Percentiles rank a stretch among this genome's conserved stretches.
phyloP scores from a whole-genome alignment of 35 echinoderm and acorn worm genomes.

The Heliocidaris tuberculata region DNA sequence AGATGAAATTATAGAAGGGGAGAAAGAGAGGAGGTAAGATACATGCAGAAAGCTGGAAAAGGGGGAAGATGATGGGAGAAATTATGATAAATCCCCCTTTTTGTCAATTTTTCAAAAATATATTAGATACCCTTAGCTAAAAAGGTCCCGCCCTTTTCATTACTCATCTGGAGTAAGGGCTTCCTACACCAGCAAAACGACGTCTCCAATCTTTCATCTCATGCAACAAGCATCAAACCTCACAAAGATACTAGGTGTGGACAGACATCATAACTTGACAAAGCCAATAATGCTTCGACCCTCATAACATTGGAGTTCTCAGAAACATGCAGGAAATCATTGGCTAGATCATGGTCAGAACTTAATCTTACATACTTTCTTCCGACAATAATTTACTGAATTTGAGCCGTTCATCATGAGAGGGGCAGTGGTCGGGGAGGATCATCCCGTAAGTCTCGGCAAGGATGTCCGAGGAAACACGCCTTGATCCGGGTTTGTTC shows the following conservation, averaged over 20 bases:
- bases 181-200: no score
- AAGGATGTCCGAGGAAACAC: neutral
- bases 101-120: no score
- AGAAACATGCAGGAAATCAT: slow-evolving; percentile 10
- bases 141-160: no score
- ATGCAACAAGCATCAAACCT: neutral
- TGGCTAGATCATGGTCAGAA: neutral
- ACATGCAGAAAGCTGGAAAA: no score
- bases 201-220: neutral
- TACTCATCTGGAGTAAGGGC: no score
- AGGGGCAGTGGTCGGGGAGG: neutral
- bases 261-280: neutral
- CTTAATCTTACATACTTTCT: neutral
- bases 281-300: neutral
- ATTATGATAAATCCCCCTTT: no score
- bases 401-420: neutral
- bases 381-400: neutral
- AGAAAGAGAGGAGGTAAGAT: no score
- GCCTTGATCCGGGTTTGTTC: neutral
- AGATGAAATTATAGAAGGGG: no score
- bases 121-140: no score
- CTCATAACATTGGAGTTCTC: neutral
- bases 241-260: neutral
- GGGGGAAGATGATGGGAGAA: no score
- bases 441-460: neutral